phyloP scores from a whole-genome alignment of 2,797 vertebrate species.

The Coreius guichenoti region DNA sequence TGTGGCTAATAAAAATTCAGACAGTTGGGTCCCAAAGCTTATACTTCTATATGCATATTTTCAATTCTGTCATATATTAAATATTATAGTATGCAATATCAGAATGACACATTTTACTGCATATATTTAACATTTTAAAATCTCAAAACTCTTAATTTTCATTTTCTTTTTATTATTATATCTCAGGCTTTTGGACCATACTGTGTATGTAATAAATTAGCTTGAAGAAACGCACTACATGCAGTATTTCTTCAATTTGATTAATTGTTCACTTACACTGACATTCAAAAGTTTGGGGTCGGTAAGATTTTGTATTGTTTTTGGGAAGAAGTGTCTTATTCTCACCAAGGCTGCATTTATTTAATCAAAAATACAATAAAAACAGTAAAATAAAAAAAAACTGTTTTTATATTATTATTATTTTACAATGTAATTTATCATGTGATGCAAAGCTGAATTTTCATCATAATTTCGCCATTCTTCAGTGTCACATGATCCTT shows the following conservation, averaged over 20 bases:
- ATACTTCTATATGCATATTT: neutral
- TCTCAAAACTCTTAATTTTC: neutral
- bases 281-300: neutral
- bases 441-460: neutral
- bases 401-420: neutral
- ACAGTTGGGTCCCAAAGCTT: slow-evolving; percentile 17
- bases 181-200: neutral
- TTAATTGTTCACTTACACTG: neutral
- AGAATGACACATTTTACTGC: neutral
- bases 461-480: neutral
- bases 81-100: slow-evolving; percentile 14
- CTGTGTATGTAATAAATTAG: neutral
- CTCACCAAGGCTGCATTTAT: neutral
- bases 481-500: neutral
- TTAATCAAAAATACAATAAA: neutral
- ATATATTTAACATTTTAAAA: neutral
- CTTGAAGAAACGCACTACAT: neutral
- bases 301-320: neutral
- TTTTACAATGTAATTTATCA: neutral
- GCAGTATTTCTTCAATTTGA: neutral
- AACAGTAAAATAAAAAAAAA: neutral
- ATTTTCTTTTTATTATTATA: neutral
- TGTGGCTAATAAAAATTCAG: neutral
- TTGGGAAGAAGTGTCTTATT: neutral
- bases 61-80: neutral